Conservation (phyloP, 2,797 vertebrate genomes). For the Acrossocheilus fasciatus region DNA sequence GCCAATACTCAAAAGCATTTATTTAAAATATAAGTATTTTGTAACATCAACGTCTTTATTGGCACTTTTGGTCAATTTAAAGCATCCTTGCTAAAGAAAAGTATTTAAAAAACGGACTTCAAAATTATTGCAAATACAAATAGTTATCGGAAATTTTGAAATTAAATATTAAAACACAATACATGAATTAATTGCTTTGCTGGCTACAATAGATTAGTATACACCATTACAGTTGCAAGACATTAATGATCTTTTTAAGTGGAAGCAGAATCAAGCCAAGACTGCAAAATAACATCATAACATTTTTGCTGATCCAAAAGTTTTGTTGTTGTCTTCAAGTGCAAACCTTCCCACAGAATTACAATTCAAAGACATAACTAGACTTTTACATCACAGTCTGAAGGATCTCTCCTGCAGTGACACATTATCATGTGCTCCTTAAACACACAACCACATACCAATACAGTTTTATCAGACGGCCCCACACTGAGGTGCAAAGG, state of each 20-base stretch:
- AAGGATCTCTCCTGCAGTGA: conserved; percentile 28
- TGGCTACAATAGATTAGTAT: background rate
- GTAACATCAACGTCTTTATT: background rate
- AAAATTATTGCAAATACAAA: background rate
- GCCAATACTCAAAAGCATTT: background rate
- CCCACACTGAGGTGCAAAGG: conserved; percentile 56
- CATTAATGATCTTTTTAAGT: background rate
- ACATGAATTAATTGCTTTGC: background rate
- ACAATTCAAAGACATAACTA: conserved; percentile 42
- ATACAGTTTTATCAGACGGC: conserved; percentile 45
- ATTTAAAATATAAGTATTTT: background rate
- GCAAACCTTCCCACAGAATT: background rate
- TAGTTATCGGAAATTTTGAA: background rate
- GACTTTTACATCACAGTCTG: conserved; percentile 6
- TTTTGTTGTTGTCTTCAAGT: background rate
- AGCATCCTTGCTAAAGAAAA: background rate
- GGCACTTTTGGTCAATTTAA: background rate
- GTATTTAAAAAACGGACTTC: background rate
- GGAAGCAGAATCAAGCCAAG: background rate
- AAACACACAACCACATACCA: conserved; percentile 30
- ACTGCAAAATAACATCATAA: background rate
- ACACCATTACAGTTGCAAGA: background rate
- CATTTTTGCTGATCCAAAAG: background rate
- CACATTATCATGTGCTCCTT: conserved; percentile 26
- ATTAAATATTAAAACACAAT: background rate